A percentile compares a stretch with the other conserved stretches of the same genome.
These are phyloP conservation scores for Patiria pectinifera DNA, from an alignment of 53 echinoderm and acorn worm genomes.

Conservation along the genomic window DNA sequence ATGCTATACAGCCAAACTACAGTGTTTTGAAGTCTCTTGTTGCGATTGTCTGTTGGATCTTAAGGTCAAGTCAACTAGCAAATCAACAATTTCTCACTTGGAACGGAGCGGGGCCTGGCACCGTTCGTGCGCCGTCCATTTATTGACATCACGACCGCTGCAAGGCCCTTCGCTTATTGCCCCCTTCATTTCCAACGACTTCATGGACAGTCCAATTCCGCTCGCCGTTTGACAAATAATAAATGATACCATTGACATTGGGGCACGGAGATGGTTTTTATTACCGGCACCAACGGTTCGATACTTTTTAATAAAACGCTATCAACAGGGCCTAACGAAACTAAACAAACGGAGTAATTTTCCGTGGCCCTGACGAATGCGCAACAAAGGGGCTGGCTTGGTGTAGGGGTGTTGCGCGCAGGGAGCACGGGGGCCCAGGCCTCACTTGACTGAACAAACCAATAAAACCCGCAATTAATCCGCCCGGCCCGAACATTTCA, in stretches of 20 bases:
- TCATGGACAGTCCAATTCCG: slow-evolving; percentile 27
- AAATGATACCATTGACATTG: slow-evolving; percentile 61
- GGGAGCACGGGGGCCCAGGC: not conserved
- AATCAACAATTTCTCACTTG: slow-evolving; percentile 30
- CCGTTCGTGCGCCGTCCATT: not conserved
- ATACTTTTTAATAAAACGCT: slow-evolving; percentile 64
- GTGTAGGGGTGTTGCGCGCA: slow-evolving; percentile 28
- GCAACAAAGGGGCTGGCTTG: slow-evolving; percentile 22
- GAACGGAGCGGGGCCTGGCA: not conserved
- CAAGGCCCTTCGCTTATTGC: slow-evolving; percentile 1
- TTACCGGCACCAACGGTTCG: slow-evolving; percentile 60
- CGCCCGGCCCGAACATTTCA: slow-evolving; percentile 19
- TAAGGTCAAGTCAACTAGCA: not conserved
- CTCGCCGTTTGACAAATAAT: slow-evolving; percentile 50
- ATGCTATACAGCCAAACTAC: too few species aligned
- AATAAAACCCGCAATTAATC: slow-evolving; percentile 59
- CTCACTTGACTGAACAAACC: slow-evolving; percentile 56
- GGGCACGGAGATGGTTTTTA: slow-evolving; percentile 39
- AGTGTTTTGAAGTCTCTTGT: not conserved
- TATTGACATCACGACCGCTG: slow-evolving; percentile 49
- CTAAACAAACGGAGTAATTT: slow-evolving; percentile 64
- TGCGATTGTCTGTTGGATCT: not conserved
- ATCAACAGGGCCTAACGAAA: slow-evolving; percentile 61
- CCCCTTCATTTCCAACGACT: not conserved
- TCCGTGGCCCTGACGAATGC: slow-evolving; percentile 55